Evolutionary conservation across 2,888 invertebrate species (phyloP), one percentile per base, ranked within the genome.

Genomic region (Argynnis bischoffii): DNA sequence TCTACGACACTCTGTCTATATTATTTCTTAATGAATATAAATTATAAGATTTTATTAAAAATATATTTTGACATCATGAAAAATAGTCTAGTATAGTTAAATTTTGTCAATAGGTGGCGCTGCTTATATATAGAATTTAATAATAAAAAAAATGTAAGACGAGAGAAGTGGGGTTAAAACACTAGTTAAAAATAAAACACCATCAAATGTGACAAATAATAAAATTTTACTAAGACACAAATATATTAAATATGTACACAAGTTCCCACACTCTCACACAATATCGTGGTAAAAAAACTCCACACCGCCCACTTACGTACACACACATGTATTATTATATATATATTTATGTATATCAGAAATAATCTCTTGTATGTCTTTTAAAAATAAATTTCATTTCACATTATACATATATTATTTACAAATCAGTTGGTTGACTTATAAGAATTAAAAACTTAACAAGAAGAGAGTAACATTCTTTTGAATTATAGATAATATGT

Each of bases 241-340:
- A 75, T 76, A 77, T 76, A 76, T 69, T 69, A 73, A 74, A 75
- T 76, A 77, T 77, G 73, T 78, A 78, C 76, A 77, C 72, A 74
- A 74, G 69, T 71, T 71, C 71, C 57, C 69, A 66, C 66, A 70
- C 72, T 69, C 57, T 26, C 66, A 60, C 48, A 55, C 18, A 18
- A 18, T 53, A 54, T 31, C 8, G 60, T 13, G 51, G 55, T 55
- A 56, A 51, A 63, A 64, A 60, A 56, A n/a, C 55, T 31, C 65
- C 68, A 71, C 69, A 70, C 68, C 71, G 70, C 72, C 69, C 63
- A 70, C 70, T 65, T 55, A 68, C 66, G 54, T 47, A 63, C 66
- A 60, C 31, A 64, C 48, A 60, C 31, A 6, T 6, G 54, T 18
- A 54, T 48, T 11, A 14, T 21, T 47, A 57, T 47, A 21, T 47